Evolutionary conservation across 1,140 invertebrate genomes (phyloP).

Genomic region (Drosophila tsacasi): DNA sequence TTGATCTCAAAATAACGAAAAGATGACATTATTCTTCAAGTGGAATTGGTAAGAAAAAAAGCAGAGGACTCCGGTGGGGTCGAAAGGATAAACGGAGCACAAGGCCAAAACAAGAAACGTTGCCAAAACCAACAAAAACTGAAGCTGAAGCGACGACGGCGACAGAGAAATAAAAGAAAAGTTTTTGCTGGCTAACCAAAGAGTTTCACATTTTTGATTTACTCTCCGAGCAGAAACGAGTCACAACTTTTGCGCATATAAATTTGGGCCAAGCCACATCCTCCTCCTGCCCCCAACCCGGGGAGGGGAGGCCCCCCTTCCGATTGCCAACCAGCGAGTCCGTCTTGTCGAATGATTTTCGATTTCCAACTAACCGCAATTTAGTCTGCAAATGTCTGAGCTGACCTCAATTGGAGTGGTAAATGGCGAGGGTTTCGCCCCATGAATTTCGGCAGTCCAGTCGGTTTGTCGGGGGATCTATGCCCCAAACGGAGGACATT

Average conservation of each 20-base stretch:
- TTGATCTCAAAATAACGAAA: neutral
- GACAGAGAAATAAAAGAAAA: constrained; percentile 42
- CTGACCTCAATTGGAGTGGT: constrained; percentile 25
- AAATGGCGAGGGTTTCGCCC: constrained; percentile 1
- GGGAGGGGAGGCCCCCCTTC: neutral
- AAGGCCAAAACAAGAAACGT: constrained; percentile 36
- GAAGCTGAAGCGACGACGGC: constrained; percentile 4
- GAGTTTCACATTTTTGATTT: constrained; percentile 77
- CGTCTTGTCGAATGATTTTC: constrained; percentile 31
- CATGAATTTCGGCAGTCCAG: constrained; percentile 5
- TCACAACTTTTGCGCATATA: constrained; percentile 75
- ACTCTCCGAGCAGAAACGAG: constrained; percentile 45
- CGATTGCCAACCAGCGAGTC: constrained; percentile 1
- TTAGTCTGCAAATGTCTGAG: constrained; percentile 27
- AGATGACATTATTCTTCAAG: neutral
- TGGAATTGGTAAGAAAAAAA: neutral
- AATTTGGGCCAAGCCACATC: constrained; percentile 54
- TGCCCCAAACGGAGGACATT: constrained; percentile 1
- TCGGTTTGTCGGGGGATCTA: neutral
- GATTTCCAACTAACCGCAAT: constrained; percentile 39
- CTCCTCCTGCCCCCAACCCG: too few species aligned
- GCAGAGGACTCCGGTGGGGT: constrained; percentile 5
- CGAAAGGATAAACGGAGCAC: constrained; percentile 30
- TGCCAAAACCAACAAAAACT: constrained; percentile 31
- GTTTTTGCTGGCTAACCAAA: constrained; percentile 64